Base-by-base conservation (phyloP, 2,797 vertebrate species). In the Cyclura pinguis region DNA sequence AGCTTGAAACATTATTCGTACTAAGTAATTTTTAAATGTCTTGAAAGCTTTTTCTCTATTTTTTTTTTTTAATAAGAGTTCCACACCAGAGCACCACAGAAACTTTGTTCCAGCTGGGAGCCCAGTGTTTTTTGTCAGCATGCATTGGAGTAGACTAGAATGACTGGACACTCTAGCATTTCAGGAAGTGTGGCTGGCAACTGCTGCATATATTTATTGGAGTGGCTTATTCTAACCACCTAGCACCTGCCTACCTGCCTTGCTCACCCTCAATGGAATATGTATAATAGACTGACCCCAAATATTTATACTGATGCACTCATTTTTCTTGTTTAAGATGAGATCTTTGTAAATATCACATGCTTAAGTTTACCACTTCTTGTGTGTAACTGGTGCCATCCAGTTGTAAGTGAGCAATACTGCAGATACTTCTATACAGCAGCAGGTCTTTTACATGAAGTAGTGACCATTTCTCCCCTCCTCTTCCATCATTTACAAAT, bases 381-480 rank as follows among this genome's bases (percentile, higher is more conserved):
- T 83, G 9, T 73, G 59, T 85, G 64, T 7, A 83, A 29, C 73
- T 83, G 59, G 42, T 83, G 85, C 85, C 85, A 83, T 76, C 72
- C 87, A 87, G 69, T 32, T 87, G 89, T 67, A 69, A 62, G 18
- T 6, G 32, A 50, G 38, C 32, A 89, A 64, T 62, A 89, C 38
- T 67, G 77, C 57, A 76, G 42, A 2, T 9, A 27, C n/a, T 57
- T 74, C 35, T 64, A 35, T 47, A 76, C 0, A 59, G 52, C 29
- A 73, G 14, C 29, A 73, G 24, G 32, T 18, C 57, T 35, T 62
- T 42, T 73, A 38, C 50, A 62, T 24, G 14, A 83, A 88, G 16
- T 38, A 52, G 42, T 1, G 67, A 59, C 3, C 0, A 20, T 38
- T 42, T 69, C 16, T 32, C 13, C 32, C 69, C 18, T 47, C 47